A percentile compares a stretch with the other conserved stretches of the same genome.
phyloP scores from a whole-genome alignment of 2,797 vertebrate species.

The Crenichthys baileyi region DNA sequence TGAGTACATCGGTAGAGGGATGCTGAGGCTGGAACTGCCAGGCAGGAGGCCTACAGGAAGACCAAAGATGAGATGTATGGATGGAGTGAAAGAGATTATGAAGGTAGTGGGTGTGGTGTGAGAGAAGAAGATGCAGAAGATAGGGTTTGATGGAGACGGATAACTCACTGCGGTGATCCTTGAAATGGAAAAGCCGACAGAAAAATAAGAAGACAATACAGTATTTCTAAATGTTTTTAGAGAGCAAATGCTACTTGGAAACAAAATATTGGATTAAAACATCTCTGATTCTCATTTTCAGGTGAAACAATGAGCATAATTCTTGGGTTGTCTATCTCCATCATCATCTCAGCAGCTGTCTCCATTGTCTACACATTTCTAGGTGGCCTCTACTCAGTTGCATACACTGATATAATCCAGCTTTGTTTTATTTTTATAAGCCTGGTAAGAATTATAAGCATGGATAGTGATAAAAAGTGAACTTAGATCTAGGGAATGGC shows the following conservation, averaged over 20 bases:
- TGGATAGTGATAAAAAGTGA: not conserved
- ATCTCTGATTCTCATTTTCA: constrained; percentile 41
- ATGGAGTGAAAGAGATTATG: no score
- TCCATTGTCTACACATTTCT: constrained; percentile 80
- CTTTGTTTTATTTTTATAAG: constrained; percentile 79
- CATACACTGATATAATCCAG: constrained; percentile 84
- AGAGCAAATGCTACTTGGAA: no score
- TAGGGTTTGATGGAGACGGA: no score
- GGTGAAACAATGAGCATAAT: constrained; percentile 81
- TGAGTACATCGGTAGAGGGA: no score
- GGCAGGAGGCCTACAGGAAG: no score
- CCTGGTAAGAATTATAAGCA: constrained; percentile 73
- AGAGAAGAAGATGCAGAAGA: no score
- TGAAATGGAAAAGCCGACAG: no score
- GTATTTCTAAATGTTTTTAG: not conserved
- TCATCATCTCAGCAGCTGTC: constrained; percentile 76
- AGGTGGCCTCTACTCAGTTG: constrained; percentile 84
- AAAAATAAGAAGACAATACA: no score
- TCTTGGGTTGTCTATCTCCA: constrained; percentile 74
- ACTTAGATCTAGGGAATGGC: not conserved
- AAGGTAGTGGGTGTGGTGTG: no score
- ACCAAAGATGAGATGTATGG: no score
- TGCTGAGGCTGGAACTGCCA: no score
- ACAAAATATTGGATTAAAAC: not conserved
- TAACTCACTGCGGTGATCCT: no score